Percentiles rank a stretch among this genome's conserved stretches.
Conservation (phyloP, 2,888 invertebrate genomes). For the Rotaria macrura region DNA sequence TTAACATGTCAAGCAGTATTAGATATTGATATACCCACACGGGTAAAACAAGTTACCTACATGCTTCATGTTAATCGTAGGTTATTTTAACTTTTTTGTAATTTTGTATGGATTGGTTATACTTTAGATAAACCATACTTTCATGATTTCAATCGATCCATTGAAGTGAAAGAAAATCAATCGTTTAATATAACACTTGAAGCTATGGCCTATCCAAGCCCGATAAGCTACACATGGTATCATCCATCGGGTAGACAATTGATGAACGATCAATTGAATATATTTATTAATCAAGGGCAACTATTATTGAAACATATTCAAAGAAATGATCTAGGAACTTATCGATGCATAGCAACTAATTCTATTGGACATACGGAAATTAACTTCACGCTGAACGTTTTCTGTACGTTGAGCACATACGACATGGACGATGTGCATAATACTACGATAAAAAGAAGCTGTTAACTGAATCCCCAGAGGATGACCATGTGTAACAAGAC, state of each 20-base stretch:
- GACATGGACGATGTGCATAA: too few species aligned
- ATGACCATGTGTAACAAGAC: too few species aligned
- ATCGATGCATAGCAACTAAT: conserved; percentile 74
- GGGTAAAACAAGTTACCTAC: background rate
- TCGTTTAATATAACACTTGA: conserved; percentile 25
- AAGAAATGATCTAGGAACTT: conserved; percentile 72
- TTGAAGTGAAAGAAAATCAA: conserved; percentile 31
- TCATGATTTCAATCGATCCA: background rate
- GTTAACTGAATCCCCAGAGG: too few species aligned
- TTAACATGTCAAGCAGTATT: conserved; percentile 1
- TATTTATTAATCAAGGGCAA: background rate
- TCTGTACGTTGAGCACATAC: conserved; percentile 49
- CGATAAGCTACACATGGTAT: conserved; percentile 21
- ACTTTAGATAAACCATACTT: conserved; percentile 9
- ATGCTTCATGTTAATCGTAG: background rate
- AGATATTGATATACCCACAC: background rate
- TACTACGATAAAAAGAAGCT: too few species aligned
- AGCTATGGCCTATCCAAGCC: conserved; percentile 26
- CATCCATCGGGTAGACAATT: conserved; percentile 23
- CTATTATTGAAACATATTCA: conserved; percentile 58
- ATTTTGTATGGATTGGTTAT: background rate
- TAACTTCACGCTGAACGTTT: conserved; percentile 71
- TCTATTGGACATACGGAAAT: conserved; percentile 69
- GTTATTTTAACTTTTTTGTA: background rate
- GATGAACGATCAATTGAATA: background rate